Percentiles rank a stretch among this genome's conserved stretches.
Evolutionary conservation across 2,113 vertebrate species (phyloP).

Genomic region (Nyctibius bracteatus): DNA sequence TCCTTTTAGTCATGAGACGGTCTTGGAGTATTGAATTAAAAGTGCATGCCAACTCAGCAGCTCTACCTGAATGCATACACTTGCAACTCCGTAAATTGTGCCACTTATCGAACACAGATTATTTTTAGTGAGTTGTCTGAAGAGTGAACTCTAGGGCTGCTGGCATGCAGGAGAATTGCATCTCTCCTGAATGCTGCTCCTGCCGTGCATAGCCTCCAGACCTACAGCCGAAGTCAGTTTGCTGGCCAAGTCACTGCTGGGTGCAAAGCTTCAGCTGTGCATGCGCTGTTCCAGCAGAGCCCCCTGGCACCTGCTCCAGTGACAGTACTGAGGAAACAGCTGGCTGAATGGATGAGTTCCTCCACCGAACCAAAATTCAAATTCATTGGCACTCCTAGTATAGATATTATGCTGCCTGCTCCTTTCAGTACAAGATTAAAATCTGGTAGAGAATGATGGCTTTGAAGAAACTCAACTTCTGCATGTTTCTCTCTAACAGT

Average conservation of each 20-base stretch:
- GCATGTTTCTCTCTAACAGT: too few relatives aligned
- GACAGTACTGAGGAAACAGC: neutral
- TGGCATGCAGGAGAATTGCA: neutral
- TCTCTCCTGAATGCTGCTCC: neutral
- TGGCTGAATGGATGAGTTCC: neutral
- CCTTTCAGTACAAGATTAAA: neutral
- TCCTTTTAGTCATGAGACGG: fast-evolving
- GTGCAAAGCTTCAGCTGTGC: neutral
- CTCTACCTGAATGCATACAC: neutral
- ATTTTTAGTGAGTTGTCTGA: neutral
- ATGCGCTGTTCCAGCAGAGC: neutral
- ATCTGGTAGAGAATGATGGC: neutral
- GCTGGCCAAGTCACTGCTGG: neutral
- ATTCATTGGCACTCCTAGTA: neutral
- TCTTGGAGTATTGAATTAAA: neutral
- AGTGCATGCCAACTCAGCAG: fast-evolving
- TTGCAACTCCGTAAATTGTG: neutral
- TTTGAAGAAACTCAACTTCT: neutral
- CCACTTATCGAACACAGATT: neutral
- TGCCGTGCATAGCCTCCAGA: fast-evolving
- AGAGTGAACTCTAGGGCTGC: neutral
- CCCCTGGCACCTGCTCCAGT: neutral
- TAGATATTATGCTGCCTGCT: neutral
- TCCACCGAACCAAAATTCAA: neutral
- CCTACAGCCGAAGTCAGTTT: neutral